Percentiles rank a stretch among this genome's conserved stretches.
Conservation (phyloP, 2,888 invertebrate genomes). For the Ganaspis brasiliensis region DNA sequence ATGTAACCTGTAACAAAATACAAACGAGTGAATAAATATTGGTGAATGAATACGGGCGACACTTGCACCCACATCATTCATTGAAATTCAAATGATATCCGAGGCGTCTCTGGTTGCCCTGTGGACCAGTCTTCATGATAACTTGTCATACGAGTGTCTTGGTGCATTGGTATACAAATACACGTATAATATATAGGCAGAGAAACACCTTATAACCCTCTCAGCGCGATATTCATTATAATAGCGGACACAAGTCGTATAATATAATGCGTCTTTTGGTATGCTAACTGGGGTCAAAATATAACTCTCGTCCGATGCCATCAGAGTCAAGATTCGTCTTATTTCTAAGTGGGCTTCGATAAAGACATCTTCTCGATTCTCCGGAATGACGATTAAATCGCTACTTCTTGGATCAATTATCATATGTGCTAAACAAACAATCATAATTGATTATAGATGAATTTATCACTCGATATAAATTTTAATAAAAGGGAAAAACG, state of each 20-base stretch:
- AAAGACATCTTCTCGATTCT: conserved; percentile 30
- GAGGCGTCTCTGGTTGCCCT: conserved; percentile 41
- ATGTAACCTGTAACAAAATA: conserved; percentile 26
- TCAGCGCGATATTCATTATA: conserved; percentile 71
- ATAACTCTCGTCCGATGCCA: conserved; percentile 66
- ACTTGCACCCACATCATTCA: conserved; percentile 78
- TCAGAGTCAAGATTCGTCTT: conserved; percentile 32
- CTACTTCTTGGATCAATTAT: too few relatives aligned
- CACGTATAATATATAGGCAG: background rate
- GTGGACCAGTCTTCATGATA: conserved; percentile 30
- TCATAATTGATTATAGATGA: too few relatives aligned
- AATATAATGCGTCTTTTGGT: conserved; percentile 75
- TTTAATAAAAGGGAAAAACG: too few relatives aligned
- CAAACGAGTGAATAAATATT: conserved; percentile 56
- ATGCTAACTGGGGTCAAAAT: conserved; percentile 79
- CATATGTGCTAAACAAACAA: too few relatives aligned
- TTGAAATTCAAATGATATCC: conserved; percentile 78
- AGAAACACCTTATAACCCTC: conserved; percentile 46
- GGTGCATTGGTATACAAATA: conserved; percentile 28
- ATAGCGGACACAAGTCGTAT: conserved; percentile 70
- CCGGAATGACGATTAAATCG: conserved; percentile 15
- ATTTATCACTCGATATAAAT: too few relatives aligned
- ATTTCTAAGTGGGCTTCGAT: conserved; percentile 8
- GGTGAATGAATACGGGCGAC: conserved; percentile 71
- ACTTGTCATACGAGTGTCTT: background rate